Evolutionary conservation across 2,888 invertebrate genomes (phyloP).

Genomic region (Oscheius onirici): DNA sequence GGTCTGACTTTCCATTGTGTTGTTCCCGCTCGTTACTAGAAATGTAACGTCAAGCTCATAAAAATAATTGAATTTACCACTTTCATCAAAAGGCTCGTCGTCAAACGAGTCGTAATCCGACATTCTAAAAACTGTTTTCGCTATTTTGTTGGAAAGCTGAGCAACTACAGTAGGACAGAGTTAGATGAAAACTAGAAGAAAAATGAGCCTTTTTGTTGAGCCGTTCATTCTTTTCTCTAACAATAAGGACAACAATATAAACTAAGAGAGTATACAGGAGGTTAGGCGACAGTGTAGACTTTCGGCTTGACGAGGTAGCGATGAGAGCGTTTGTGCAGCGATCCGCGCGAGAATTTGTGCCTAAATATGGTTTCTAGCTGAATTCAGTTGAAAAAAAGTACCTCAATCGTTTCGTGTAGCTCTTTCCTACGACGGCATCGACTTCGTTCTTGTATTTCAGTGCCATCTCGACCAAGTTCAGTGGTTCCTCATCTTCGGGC

Average conservation of each 20-base stretch:
- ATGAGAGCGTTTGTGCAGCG: conserved; percentile 61
- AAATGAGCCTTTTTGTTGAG: not conserved
- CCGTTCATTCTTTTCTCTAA: not conserved
- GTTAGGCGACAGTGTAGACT: conserved; percentile 62
- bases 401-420: conserved; percentile 51
- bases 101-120: not conserved
- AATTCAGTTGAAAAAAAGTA: not conserved
- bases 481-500: conserved; percentile 30
- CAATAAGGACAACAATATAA: conserved; percentile 1
- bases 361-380: conserved; percentile 33
- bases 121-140: not conserved
- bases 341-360: conserved; percentile 69
- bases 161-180: not conserved
- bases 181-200: not conserved
- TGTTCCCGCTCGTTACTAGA: not conserved
- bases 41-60: not conserved
- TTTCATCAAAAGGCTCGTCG: not conserved
- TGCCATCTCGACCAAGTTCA: conserved; percentile 62
- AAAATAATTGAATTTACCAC: not conserved
- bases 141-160: not conserved
- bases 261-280: not conserved
- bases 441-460: conserved; percentile 57
- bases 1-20: not conserved
- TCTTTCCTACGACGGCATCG: conserved; percentile 51
- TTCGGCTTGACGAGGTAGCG: conserved; percentile 65